Evolutionary conservation across 1,140 invertebrate genomes (phyloP), one percentile per base, ranked within the genome.

Genomic region (Drosophila dunni): DNA sequence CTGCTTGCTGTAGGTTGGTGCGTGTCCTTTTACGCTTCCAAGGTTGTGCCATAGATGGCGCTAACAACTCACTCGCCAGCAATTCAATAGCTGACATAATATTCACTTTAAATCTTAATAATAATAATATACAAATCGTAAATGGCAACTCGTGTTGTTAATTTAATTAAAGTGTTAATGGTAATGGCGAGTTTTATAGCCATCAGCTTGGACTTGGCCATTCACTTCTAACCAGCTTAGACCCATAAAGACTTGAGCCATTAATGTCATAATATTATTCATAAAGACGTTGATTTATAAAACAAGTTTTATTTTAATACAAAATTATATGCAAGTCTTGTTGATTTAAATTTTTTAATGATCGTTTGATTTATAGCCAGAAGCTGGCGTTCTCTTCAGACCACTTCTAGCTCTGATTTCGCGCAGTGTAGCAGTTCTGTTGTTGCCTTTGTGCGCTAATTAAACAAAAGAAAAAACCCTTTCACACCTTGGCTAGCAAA

Each of bases 381-480:
- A 15, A 29, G n/a, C 6, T 24, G 29, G 0, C 24, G 20, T 3
- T 29, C 5, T 29, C 24, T 29, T 29, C 0, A 50, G n/a, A 1
- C 9, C n/a, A 38, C 1, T 24, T 33, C 10, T 36, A 10, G 17
- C n/a, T 4, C 1, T 15, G 24, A 54, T 38, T 62, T 54, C 15
- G 48, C 17, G 15, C 71, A 74, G 65, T 62, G 71, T 36, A 50
- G 24, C 62, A 46, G 42, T 46, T 50, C 9, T 42, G 51, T 15
- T 33, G 11, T 60, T 63, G 24, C 4, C 24, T 56, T 86, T 86
- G 82, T 86, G 60, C 65, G 63, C 72, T 86, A 86, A 86, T 86
- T 86, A 86, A 86, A 86, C 82, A 86, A 86, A 86, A 73, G 82
- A 58, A 79, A 89, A 89, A 63, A 29, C 79, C 83, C 80, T 88